These are phyloP conservation scores for Odontomyia ornata DNA, from an alignment of 2,888 invertebrate genomes.

Conservation along the genomic window DNA sequence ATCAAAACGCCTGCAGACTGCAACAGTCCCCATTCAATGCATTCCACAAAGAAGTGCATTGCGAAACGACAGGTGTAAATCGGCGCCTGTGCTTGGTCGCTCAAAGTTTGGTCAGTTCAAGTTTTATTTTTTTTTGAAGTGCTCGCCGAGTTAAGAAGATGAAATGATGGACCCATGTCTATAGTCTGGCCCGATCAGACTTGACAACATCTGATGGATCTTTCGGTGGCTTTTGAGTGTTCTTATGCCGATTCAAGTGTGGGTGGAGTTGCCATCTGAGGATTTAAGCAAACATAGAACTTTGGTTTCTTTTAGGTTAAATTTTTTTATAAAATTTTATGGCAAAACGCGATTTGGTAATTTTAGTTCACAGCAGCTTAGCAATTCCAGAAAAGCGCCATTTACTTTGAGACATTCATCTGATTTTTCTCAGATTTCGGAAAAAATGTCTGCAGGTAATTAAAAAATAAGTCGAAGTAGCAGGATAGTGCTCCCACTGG, in stretches of 20 bases:
- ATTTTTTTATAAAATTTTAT: too few relatives aligned
- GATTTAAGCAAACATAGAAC: too few relatives aligned
- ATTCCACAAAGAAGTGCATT: conserved; percentile 51
- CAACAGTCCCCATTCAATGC: conserved; percentile 47
- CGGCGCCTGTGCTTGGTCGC: conserved; percentile 52
- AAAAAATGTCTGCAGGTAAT: too few relatives aligned
- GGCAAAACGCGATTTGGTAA: too few relatives aligned
- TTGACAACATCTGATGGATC: conserved; percentile 38
- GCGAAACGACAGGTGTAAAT: conserved; percentile 55
- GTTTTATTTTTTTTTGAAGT: conserved; percentile 13
- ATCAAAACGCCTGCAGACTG: conserved; percentile 23
- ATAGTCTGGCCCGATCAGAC: conserved; percentile 9
- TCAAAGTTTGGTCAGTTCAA: conserved; percentile 2
- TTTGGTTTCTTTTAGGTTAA: too few relatives aligned
- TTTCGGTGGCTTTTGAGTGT: conserved; percentile 27
- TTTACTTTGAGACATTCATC: too few relatives aligned
- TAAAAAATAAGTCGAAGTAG: too few relatives aligned
- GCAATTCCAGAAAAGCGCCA: too few relatives aligned
- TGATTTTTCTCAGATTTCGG: too few relatives aligned
- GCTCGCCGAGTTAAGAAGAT: background rate
- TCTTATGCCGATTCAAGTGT: background rate
- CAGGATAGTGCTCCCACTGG: too few relatives aligned
- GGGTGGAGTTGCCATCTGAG: too few relatives aligned
- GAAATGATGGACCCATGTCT: conserved; percentile 33
- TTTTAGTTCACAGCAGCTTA: too few relatives aligned